Conservation (phyloP, 2,113 vertebrate genomes). For the Phylloscopus whistleri region DNA sequence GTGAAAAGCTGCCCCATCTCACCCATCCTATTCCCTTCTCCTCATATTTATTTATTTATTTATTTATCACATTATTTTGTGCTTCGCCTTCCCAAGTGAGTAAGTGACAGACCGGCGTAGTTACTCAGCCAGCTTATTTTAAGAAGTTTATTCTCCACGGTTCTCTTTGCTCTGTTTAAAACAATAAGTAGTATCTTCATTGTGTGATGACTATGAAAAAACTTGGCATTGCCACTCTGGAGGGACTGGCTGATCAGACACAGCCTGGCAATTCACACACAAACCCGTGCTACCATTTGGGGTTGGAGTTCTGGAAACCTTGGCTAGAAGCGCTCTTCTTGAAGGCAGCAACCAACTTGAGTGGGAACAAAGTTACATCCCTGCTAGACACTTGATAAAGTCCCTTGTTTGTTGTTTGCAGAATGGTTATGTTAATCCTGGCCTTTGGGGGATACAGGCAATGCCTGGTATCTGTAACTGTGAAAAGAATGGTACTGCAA, state of each 20-base stretch:
- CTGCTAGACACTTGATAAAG: not conserved
- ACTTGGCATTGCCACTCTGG: not conserved
- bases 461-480: not conserved
- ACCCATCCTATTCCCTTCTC: not conserved
- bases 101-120: not conserved
- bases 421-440: not conserved
- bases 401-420: not conserved
- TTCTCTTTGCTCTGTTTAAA: not conserved
- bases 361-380: not conserved
- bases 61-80: not conserved
- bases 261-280: not conserved
- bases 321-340: not conserved
- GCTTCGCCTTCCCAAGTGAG: not conserved
- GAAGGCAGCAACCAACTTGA: not conserved
- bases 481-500: not conserved
- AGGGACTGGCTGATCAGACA: not conserved
- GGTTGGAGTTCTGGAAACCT: not conserved
- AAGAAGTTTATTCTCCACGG: not conserved
- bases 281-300: fast-evolving
- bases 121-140: not conserved
- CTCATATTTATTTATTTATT: not conserved
- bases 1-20: not conserved
- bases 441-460: not conserved
- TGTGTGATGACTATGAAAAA: not conserved
- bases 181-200: not conserved